Evolutionary conservation across 2,797 vertebrate genomes (phyloP), one percentile per base, ranked within the genome.

Genomic region (Cuculus canorus): DNA sequence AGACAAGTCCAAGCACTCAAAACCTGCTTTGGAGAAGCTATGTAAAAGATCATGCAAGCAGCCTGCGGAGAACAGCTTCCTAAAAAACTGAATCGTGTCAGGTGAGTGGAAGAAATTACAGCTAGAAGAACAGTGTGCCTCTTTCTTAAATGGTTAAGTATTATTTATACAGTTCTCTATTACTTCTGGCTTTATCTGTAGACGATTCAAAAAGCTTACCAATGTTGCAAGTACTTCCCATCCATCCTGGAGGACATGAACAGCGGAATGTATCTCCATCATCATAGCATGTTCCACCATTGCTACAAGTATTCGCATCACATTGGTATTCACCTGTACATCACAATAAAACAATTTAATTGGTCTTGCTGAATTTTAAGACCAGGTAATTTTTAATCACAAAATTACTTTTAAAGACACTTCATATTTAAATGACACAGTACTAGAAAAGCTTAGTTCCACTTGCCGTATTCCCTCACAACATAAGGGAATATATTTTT

Each of bases 241-340:
- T 98, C 99, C 99, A 99, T 37, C 98, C 99, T 0, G 98, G 97
- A 25, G 98, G 97, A 94, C 99, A 99, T 5, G 98, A 98, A 30
- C 99, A 99, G 88, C 97, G 98, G 97, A 99, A 99, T 33, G 98
- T 96, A 94, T 99, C 99, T 8, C 99, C 99, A 6, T 98, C 98
- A 93, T 99, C 99, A 1, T 98, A 98, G 84, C 99, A 99, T 0
- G 98, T 99, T 56, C 99, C 99, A 1, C 99, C 99, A 1, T 99
- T 99, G 70, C 98, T 98, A 96, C 99, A 99, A 50, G 99, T 99
- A 41, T 96, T 98, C 12, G 98, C 97, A 81, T 99, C 99, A 11
- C 99, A 99, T 86, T 99, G 99, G 97, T 98, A 99, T 96, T 99
- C 99, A 53, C 99, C 99, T 99, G 96, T 8, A 68, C 10, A 64